Evolutionary conservation across 1,140 invertebrate species (phyloP).

Genomic region (Orussus abietinus): DNA sequence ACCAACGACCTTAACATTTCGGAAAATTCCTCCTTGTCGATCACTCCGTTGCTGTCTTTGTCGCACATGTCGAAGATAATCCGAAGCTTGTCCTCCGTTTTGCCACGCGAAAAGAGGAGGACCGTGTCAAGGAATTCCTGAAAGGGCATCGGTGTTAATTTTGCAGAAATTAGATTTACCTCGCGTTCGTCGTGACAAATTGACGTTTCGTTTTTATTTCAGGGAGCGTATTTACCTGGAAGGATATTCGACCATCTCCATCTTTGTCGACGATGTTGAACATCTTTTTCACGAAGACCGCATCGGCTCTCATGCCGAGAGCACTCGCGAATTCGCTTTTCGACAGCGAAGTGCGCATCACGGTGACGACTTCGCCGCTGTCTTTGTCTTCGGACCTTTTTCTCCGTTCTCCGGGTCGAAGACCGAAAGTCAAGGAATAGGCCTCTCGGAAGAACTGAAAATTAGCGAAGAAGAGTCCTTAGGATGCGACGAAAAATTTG

Average conservation of each 20-base stretch:
- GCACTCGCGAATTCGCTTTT: conserved; percentile 96
- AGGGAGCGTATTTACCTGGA: conserved; percentile 71
- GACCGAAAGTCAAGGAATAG: conserved; percentile 89
- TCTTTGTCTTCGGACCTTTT: conserved; percentile 67
- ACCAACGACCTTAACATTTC: conserved; percentile 92
- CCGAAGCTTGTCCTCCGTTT: conserved; percentile 92
- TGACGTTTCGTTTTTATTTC: too few species aligned
- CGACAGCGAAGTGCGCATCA: conserved; percentile 90
- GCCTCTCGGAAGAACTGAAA: conserved; percentile 97
- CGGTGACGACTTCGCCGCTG: conserved; percentile 82
- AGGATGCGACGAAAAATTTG: too few species aligned
- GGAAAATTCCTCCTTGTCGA: conserved; percentile 90
- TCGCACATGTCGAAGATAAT: conserved; percentile 99
- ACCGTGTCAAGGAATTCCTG: conserved; percentile 95
- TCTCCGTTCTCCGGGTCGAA: conserved; percentile 70
- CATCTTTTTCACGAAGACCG: conserved; percentile 98
- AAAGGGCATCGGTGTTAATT: conserved; percentile 15
- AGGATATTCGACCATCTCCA: conserved; percentile 91
- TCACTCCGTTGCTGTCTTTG: conserved; percentile 90
- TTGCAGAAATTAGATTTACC: neutral
- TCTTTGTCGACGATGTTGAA: conserved; percentile 98
- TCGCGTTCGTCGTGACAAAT: neutral
- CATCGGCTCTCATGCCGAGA: conserved; percentile 92
- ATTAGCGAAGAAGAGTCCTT: too few species aligned
- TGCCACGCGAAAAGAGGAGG: conserved; percentile 83